These are phyloP conservation scores for Goniozus legneri DNA, from an alignment of 1,140 invertebrate species.

Conservation along the genomic window DNA sequence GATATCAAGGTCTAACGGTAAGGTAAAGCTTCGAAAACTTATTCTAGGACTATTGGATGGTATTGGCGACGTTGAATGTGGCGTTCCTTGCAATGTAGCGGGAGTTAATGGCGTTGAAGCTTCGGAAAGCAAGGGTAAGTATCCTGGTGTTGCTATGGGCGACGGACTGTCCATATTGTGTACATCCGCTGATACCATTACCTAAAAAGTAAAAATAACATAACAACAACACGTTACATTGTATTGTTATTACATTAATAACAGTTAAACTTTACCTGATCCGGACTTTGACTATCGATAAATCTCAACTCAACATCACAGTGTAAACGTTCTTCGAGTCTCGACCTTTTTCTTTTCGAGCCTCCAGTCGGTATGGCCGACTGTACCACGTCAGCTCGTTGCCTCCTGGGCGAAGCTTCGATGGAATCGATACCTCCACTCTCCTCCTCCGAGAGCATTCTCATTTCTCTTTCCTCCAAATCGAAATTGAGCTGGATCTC, in stretches of 20 bases:
- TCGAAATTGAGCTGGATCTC: slow-evolving; percentile 80
- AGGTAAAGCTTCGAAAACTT: slow-evolving; percentile 51
- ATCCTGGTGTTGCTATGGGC: slow-evolving; percentile 47
- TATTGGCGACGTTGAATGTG: slow-evolving; percentile 38
- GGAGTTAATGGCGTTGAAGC: slow-evolving; percentile 48
- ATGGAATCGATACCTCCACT: slow-evolving; percentile 60
- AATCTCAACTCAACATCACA: slow-evolving; percentile 56
- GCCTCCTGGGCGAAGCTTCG: slow-evolving; percentile 56
- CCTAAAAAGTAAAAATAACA: slow-evolving; percentile 24
- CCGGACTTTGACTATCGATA: slow-evolving; percentile 59
- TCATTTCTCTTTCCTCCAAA: slow-evolving; percentile 78
- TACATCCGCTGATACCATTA: slow-evolving; percentile 50
- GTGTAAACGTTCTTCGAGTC: slow-evolving; percentile 54
- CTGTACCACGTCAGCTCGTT: slow-evolving; percentile 44
- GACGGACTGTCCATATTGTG: slow-evolving; percentile 51
- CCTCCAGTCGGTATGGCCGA: slow-evolving; percentile 37
- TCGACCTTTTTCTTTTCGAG: slow-evolving; percentile 52
- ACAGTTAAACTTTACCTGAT: slow-evolving; percentile 51
- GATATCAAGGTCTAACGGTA: slow-evolving; percentile 43
- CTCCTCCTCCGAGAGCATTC: slow-evolving; percentile 83
- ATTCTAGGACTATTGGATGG: slow-evolving; percentile 44
- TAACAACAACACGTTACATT: neutral
- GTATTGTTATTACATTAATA: too few relatives aligned
- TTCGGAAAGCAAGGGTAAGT: slow-evolving; percentile 47
- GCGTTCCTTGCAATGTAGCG: slow-evolving; percentile 38